Evolutionary conservation across 2,113 vertebrate genomes (phyloP).

Genomic region (Channa maculata): DNA sequence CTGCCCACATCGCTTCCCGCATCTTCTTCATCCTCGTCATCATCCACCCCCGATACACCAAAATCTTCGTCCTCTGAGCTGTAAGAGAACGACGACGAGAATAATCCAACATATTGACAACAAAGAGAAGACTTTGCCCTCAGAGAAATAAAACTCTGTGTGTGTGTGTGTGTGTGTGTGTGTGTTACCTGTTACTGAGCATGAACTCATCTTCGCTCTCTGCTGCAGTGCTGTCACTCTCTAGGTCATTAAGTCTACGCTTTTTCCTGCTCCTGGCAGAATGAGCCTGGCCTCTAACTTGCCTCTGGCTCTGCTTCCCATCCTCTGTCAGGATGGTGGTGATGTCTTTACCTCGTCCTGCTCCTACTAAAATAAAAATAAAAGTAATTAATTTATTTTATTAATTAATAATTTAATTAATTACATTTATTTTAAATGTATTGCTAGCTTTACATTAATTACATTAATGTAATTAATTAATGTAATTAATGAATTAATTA

Average conservation of each 20-base stretch:
- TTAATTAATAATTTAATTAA: too few relatives aligned
- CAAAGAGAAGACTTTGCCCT: too few relatives aligned
- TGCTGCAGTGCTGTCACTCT: constrained; percentile 94
- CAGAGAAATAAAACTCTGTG: background rate
- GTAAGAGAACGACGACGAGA: background rate
- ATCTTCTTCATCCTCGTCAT: constrained; percentile 88
- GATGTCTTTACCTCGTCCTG: constrained; percentile 87
- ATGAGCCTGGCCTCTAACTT: constrained; percentile 82
- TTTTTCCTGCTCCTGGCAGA: constrained; percentile 87
- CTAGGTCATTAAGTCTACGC: constrained; percentile 93
- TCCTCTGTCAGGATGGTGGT: constrained; percentile 87
- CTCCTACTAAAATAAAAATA: constrained; percentile 66
- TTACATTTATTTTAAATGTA: too few relatives aligned
- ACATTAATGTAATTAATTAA: too few relatives aligned
- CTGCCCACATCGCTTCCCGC: constrained; percentile 88
- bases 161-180: background rate
- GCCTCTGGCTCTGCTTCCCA: constrained; percentile 88
- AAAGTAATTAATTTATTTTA: too few relatives aligned
- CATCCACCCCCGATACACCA: constrained; percentile 89
- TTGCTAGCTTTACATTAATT: too few relatives aligned
- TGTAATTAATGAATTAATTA: too few relatives aligned
- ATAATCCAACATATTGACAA: too few relatives aligned
- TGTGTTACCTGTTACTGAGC: constrained; percentile 91
- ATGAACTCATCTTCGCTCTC: constrained; percentile 98
- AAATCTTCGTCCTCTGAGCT: constrained; percentile 94